Percentiles rank a stretch among this genome's conserved stretches.
Conservation (phyloP, 2,797 vertebrate species). For the Argentina silus region DNA sequence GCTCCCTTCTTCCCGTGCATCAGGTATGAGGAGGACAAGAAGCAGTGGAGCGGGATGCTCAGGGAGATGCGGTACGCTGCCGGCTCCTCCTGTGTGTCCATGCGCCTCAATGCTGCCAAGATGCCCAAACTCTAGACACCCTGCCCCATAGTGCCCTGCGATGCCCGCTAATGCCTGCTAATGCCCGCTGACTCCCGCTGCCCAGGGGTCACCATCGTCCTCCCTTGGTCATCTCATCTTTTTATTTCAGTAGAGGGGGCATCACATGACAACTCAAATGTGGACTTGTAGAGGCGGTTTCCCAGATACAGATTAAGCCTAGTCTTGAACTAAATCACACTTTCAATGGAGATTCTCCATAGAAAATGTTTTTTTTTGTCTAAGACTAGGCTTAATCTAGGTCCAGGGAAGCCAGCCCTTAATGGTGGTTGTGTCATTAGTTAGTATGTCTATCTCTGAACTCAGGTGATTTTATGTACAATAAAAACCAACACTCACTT, state of each 20-base stretch:
- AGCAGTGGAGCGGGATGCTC: conserved; percentile 95
- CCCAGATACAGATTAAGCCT: background rate
- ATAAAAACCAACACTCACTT: conserved; percentile 27
- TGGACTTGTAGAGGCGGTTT: background rate
- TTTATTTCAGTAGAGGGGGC: background rate
- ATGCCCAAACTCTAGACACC: conserved; percentile 90
- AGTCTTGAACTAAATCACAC: conserved; percentile 9
- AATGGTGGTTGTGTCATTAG: conserved; percentile 24
- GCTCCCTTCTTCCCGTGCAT: background rate
- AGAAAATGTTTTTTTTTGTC: too few relatives aligned
- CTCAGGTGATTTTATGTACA: conserved; percentile 47
- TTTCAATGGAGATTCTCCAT: too few relatives aligned
- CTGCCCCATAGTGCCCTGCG: background rate
- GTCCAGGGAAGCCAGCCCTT: too few relatives aligned
- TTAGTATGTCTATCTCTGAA: conserved; percentile 55
- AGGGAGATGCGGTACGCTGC: conserved; percentile 97
- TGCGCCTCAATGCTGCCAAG: conserved; percentile 91
- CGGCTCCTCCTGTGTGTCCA: conserved; percentile 90
- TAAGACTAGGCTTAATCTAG: too few relatives aligned
- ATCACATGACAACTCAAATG: background rate
- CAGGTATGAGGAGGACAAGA: conserved; percentile 95
- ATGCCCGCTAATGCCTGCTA: background rate
- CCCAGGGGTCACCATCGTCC: background rate
- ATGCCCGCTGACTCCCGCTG: too few relatives aligned
- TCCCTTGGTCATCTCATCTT: background rate